phyloP scores from a whole-genome alignment of 1,140 invertebrate species.

The Drosophila virilis region DNA sequence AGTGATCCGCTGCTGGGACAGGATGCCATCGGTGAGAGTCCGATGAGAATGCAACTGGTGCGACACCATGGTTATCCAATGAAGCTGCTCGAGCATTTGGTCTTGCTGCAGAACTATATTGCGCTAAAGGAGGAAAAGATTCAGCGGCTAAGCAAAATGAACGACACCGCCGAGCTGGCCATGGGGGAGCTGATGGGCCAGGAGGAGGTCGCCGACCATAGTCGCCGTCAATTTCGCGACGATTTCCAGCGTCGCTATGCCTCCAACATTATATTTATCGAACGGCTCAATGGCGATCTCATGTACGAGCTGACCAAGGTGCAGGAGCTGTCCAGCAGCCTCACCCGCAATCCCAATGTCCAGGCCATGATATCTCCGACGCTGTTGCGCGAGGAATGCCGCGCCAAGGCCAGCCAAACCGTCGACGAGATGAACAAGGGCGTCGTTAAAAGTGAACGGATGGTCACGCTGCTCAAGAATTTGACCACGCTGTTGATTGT shows the following conservation, averaged over 20 bases:
- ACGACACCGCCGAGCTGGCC: slow-evolving; percentile 94
- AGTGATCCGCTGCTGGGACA: slow-evolving; percentile 86
- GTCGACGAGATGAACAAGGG: slow-evolving; percentile 90
- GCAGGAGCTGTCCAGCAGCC: slow-evolving; percentile 93
- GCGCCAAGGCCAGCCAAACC: slow-evolving; percentile 92
- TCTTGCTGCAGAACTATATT: slow-evolving; percentile 94
- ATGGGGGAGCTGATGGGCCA: slow-evolving; percentile 85
- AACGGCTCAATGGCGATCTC: slow-evolving; percentile 95
- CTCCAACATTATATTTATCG: slow-evolving; percentile 94
- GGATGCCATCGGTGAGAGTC: slow-evolving; percentile 75
- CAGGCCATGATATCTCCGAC: slow-evolving; percentile 94
- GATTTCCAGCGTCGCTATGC: slow-evolving; percentile 97
- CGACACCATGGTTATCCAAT: slow-evolving; percentile 90
- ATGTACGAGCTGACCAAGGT: slow-evolving; percentile 93
- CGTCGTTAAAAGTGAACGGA: slow-evolving; percentile 86
- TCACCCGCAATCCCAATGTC: slow-evolving; percentile 94
- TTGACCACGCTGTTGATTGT: slow-evolving; percentile 96
- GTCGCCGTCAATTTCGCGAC: slow-evolving; percentile 85
- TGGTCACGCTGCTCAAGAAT: slow-evolving; percentile 93
- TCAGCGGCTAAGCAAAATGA: slow-evolving; percentile 93
- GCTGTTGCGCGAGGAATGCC: slow-evolving; percentile 93
- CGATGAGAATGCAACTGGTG: slow-evolving; percentile 56
- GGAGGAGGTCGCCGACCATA: slow-evolving; percentile 63
- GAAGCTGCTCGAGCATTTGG: slow-evolving; percentile 93
- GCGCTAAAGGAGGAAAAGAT: slow-evolving; percentile 93